A percentile compares a stretch with the other conserved stretches of the same genome.
Evolutionary conservation across 2,888 invertebrate species (phyloP).

Genomic region (Caenorhabditis sulstoni): DNA sequence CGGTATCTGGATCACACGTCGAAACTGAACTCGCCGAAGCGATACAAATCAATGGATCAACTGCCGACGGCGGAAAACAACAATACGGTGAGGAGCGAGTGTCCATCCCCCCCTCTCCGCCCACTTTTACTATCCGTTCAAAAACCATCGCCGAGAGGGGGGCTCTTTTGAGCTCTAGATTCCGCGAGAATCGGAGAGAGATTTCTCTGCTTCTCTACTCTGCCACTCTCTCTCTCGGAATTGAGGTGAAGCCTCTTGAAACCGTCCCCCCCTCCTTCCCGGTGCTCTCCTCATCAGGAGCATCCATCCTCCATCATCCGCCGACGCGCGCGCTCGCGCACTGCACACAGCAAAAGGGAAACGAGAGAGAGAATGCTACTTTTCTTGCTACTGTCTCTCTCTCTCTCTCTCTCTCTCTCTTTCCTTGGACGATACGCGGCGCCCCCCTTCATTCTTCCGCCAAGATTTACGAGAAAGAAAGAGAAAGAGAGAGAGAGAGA

Average conservation of each 20-base stretch:
- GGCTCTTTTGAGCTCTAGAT: constrained; percentile 7
- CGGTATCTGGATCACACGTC: constrained; percentile 65
- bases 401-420: neutral
- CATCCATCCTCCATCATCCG: neutral
- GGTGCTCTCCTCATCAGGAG: neutral
- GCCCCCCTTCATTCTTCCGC: too few relatives aligned
- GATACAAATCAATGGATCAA: constrained; percentile 56
- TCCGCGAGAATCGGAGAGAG: too few relatives aligned
- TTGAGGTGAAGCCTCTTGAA: constrained; percentile 41
- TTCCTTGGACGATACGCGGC: neutral
- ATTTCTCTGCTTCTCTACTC: too few relatives aligned
- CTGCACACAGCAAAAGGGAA: neutral
- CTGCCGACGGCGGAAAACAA: constrained; percentile 4
- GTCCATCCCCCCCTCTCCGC: too few relatives aligned
- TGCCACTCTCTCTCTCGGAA: constrained; percentile 1
- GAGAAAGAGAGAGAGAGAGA: too few relatives aligned
- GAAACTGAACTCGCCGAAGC: constrained; percentile 37
- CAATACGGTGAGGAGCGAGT: too few relatives aligned
- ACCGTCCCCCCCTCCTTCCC: constrained; percentile 6
- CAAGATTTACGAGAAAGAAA: too few relatives aligned
- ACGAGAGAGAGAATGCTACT: constrained; percentile 4
- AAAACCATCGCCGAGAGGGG: constrained; percentile 1
- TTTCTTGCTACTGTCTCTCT: neutral
- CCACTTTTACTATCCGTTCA: too few relatives aligned
- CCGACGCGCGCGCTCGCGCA: neutral